Evolutionary conservation across 2,888 invertebrate species (phyloP), one percentile per base, ranked within the genome.

Genomic region (Gasteruption jaculator): DNA sequence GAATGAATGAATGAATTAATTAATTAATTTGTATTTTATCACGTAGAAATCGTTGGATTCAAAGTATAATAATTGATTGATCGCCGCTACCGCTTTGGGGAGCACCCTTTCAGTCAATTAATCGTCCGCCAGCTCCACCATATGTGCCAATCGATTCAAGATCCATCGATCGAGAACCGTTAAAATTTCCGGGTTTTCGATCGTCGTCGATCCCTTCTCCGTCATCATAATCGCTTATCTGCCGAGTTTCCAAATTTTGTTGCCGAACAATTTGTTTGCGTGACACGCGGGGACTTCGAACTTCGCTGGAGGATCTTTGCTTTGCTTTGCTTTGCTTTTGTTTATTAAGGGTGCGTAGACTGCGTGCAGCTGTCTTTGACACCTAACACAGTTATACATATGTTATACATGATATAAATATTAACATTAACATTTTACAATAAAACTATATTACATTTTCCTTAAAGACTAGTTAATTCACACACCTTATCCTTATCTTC

Each of bases 171-270:
- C 92, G 62, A 88, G 80, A 14, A 62, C 48, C 36, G 70, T 71
- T 41, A 68, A 51, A 15, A 16, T 30, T 30, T 45, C 36, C n/a
- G 61, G 60, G 30, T 39, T 40, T 21, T 46, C 29, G 7, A 45
- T 59, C 19, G 65, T 50, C n/a, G n/a, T n/a, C n/a, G n/a, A n/a
- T 4, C 55, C 54, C 19, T 70, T 58, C 4, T 65, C 69, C 3
- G 80, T 58, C 47, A 53, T 57, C 8, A 53, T 42, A 22, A 69
- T 38, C 4, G 61, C 76, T 59, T 83, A 90, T 53, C 79, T 79
- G 3, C 84, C 76, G 3, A 92, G 88, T 69, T 97, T 95, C 95
- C 95, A 97, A 33, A 97, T 86, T 77, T 99, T 99, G 71, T 97
- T 97, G 56, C 91, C 85, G 70, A 94, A 94, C 38, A 85, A 75